A percentile compares a stretch with the other conserved stretches of the same genome.
Evolutionary conservation across 2,113 vertebrate genomes (phyloP).

Genomic region (Bothrops jararaca): DNA sequence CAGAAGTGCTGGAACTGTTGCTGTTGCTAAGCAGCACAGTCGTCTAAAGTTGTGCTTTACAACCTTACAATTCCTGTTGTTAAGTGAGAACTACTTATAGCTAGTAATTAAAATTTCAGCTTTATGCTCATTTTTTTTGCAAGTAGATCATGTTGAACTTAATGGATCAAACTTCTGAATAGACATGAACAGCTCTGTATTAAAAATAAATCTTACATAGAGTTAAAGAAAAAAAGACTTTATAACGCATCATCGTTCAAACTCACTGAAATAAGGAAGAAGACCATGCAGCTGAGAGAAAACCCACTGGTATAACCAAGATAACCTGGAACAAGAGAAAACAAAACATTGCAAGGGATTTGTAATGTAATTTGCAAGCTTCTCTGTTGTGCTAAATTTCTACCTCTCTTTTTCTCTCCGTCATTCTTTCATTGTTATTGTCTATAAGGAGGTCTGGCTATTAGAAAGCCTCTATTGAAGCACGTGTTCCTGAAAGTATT

Average conservation of each 20-base stretch:
- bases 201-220: neutral
- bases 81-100: neutral
- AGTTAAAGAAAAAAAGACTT: neutral
- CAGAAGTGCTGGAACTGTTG: neutral
- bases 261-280: conserved; percentile 92
- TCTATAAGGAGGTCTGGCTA: neutral
- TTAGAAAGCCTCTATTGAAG: neutral
- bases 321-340: conserved; percentile 78
- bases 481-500: neutral
- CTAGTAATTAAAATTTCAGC: neutral
- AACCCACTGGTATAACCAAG: conserved; percentile 95
- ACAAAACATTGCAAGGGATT: accelerated
- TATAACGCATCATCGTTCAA: neutral
- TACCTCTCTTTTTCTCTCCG: neutral
- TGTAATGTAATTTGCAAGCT: neutral
- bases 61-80: neutral
- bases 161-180: neutral
- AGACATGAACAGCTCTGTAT: neutral
- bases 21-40: neutral
- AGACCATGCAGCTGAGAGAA: conserved; percentile 97
- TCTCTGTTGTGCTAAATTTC: neutral
- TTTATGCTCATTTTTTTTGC: neutral
- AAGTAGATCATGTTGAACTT: neutral
- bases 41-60: neutral
- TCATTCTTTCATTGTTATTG: neutral